Evolutionary conservation across 2,888 invertebrate species (phyloP).

Genomic region (Xanthostigma xanthostigma): DNA sequence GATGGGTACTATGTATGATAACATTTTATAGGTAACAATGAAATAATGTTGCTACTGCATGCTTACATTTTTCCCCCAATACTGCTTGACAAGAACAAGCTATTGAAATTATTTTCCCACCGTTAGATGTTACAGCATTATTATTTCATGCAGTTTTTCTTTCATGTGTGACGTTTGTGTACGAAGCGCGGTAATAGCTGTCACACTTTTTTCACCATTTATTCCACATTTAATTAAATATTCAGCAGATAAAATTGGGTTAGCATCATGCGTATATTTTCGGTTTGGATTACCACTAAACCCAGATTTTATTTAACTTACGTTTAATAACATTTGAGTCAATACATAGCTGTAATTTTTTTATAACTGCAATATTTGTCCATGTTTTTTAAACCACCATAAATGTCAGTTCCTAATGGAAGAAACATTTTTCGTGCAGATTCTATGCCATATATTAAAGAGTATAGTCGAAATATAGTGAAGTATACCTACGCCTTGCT

Average conservation of each 20-base stretch:
- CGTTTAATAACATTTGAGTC: too few relatives aligned
- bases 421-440: too few relatives aligned
- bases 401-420: too few relatives aligned
- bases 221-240: constrained; percentile 3
- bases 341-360: too few relatives aligned
- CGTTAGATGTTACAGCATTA: background rate
- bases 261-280: background rate
- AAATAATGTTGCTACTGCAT: constrained; percentile 1
- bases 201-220: background rate
- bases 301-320: too few relatives aligned
- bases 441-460: too few relatives aligned
- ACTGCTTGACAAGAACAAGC: constrained; percentile 4
- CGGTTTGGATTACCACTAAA: constrained; percentile 5
- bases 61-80: constrained; percentile 2
- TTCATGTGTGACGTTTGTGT: constrained; percentile 4
- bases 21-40: background rate
- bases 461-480: too few relatives aligned
- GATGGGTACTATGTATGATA: too few relatives aligned
- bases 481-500: too few relatives aligned
- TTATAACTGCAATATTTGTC: too few relatives aligned
- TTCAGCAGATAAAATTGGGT: background rate
- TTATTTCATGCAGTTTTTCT: constrained; percentile 3
- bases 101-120: background rate
- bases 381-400: too few relatives aligned
- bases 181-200: background rate